Percentiles rank a stretch among this genome's conserved stretches.
phyloP scores from a whole-genome alignment of 2,888 invertebrate species.

The Piscicola geometra region DNA sequence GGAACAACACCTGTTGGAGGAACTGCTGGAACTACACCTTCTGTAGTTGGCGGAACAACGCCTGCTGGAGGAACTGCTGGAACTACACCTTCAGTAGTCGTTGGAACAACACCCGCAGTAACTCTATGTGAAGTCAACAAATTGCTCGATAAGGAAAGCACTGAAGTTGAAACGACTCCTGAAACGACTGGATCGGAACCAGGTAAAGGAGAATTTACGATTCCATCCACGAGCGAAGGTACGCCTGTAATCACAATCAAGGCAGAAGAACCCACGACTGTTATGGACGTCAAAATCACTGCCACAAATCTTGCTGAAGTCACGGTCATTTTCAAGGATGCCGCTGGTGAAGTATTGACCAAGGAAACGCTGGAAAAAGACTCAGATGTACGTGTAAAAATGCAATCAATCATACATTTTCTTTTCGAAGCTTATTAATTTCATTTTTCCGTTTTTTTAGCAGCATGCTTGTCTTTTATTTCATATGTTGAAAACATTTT shows the following conservation, averaged over 20 bases:
- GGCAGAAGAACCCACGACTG: conserved; percentile 1
- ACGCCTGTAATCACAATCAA: background rate
- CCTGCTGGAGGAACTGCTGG: background rate
- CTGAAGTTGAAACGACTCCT: background rate
- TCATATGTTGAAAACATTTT: background rate
- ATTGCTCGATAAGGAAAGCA: background rate
- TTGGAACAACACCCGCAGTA: background rate
- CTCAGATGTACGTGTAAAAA: background rate
- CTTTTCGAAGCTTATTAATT: too few species aligned
- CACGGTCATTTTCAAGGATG: background rate
- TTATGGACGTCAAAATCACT: background rate
- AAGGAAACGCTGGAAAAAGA: background rate
- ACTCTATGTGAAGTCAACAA: background rate
- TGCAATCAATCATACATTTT: background rate
- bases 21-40: background rate
- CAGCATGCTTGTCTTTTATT: too few species aligned
- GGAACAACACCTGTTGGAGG: background rate
- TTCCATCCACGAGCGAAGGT: background rate
- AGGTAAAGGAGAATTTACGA: background rate
- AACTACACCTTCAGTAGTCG: background rate
- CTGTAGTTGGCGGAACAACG: conserved; percentile 1
- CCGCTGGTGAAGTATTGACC: background rate
- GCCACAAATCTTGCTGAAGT: background rate
- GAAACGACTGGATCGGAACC: background rate
- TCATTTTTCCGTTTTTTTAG: background rate